A percentile compares a stretch with the other conserved stretches of the same genome.
Evolutionary conservation across 2,797 vertebrate genomes (phyloP).

Genomic region (Danio aesculapii): DNA sequence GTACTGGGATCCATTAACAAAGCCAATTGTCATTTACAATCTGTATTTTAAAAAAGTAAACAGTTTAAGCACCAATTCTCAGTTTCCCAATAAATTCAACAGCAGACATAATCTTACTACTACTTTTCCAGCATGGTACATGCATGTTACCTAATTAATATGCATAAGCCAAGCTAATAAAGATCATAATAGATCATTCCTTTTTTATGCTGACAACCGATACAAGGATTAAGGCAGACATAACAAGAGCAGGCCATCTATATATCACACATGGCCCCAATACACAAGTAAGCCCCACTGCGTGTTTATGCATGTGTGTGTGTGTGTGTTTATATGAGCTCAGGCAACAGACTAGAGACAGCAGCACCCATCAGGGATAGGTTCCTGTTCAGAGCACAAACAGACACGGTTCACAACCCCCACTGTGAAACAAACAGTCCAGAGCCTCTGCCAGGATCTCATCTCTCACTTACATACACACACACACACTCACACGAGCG

Average conservation of each 20-base stretch:
- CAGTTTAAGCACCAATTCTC: no score
- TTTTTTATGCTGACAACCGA: conserved; percentile 24
- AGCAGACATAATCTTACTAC: background rate
- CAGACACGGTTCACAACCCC: conserved; percentile 65
- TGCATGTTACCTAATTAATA: background rate
- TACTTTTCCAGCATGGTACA: background rate
- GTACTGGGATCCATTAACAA: no score
- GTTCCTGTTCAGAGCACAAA: conserved; percentile 67
- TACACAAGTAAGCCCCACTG: conserved; percentile 34
- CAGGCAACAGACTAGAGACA: conserved; percentile 61
- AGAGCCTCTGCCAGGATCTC: conserved; percentile 61
- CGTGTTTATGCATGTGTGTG: conserved; percentile 34
- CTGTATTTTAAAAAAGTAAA: no score
- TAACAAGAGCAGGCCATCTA: conserved; percentile 24
- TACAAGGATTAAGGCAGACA: conserved; percentile 30
- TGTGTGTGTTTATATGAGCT: conserved; percentile 37
- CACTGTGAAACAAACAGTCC: conserved; percentile 66
- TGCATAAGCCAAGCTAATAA: background rate
- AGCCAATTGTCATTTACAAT: no score
- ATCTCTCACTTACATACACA: conserved; percentile 46
- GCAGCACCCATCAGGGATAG: conserved; percentile 61
- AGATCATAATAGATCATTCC: conserved; percentile 8
- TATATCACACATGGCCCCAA: conserved; percentile 24
- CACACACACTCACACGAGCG: conserved; percentile 36
- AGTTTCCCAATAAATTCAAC: background rate